Conservation (phyloP, 1,140 invertebrate species). For the Ceratina japonica region DNA sequence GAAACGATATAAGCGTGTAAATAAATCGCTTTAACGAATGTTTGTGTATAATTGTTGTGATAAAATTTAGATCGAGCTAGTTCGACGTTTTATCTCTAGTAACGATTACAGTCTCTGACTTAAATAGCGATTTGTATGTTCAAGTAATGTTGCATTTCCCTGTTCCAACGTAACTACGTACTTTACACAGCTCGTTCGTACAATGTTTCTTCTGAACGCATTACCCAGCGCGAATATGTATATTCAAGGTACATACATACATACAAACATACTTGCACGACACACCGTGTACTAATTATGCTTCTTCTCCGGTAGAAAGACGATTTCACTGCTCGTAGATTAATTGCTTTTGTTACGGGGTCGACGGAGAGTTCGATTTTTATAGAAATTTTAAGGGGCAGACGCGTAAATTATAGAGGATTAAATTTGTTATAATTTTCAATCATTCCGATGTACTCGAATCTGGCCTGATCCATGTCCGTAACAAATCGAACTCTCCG, state of each 20-base stretch:
- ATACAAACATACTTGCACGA: not conserved
- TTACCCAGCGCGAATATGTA: not conserved
- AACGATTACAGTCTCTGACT: not conserved
- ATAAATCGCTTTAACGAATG: not conserved
- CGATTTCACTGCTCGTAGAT: not conserved
- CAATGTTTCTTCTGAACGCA: not conserved
- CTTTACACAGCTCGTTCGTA: not conserved
- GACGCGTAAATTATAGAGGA: too few species aligned
- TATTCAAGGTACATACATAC: not conserved
- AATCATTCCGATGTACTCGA: too few species aligned
- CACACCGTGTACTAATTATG: not conserved
- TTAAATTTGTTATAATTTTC: too few species aligned
- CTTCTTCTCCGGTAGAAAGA: not conserved
- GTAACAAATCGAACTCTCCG: too few species aligned
- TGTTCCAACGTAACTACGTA: not conserved
- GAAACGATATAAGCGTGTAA: not conserved
- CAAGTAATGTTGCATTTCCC: not conserved
- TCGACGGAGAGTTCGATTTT: too few species aligned
- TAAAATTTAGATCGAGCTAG: not conserved
- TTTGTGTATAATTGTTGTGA: not conserved
- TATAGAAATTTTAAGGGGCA: too few species aligned
- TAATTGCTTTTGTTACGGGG: not conserved
- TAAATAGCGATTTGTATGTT: not conserved
- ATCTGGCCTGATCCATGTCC: too few species aligned
- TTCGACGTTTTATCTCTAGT: not conserved